Base-by-base conservation (phyloP, 30 jellyfish, hydroid and myxozoan species). In the Turritopsis dohrnii region DNA sequence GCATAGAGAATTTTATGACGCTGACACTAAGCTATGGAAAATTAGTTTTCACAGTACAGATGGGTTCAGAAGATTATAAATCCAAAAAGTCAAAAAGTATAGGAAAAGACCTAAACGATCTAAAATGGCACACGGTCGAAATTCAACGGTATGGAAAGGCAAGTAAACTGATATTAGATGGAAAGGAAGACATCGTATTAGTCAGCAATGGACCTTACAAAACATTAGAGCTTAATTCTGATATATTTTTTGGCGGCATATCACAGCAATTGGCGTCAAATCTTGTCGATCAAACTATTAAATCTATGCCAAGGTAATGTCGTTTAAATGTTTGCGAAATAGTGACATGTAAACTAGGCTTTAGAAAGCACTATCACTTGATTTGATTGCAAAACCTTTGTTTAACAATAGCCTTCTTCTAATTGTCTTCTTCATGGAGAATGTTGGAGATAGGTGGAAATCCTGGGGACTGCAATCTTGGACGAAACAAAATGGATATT, bases 41-140 rank as follows among this genome's bases (percentile, higher is more conserved):
- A 80, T 86, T 90, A 20, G 76, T 29, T 8, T 85, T 84, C 21
- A 71, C 80, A 7, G 85, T 86, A 23, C 91, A 85, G 60, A 69
- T 21, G 69, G 90, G 90, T 17, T 21, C 90, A 3, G 90, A 84
- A 24, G 90, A 84, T 72, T 84, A 84, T 23, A 72, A 74, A 52
- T 84, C 90, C 71, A 85, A 54, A 52, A 86, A 83, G 79, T 28
- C 52, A 30, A 71, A 54, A 8, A 54, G 24, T 21, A 21, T 90
- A 27, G 85, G 94, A 1, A 53, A 74, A 18, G 66, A 83, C 72
- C 76, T 90, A 25, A 69, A 87, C 66, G 96, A 86, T 85, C 65
- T 83, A 28, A 54, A 76, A 65, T 90, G 97, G 97, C 97, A 90
- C 53, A 76, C 65, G 30, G 81, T 90, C 1, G 88, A 82, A 21